Base-by-base conservation (phyloP, 2,797 vertebrate species). In the Salmo trutta region DNA sequence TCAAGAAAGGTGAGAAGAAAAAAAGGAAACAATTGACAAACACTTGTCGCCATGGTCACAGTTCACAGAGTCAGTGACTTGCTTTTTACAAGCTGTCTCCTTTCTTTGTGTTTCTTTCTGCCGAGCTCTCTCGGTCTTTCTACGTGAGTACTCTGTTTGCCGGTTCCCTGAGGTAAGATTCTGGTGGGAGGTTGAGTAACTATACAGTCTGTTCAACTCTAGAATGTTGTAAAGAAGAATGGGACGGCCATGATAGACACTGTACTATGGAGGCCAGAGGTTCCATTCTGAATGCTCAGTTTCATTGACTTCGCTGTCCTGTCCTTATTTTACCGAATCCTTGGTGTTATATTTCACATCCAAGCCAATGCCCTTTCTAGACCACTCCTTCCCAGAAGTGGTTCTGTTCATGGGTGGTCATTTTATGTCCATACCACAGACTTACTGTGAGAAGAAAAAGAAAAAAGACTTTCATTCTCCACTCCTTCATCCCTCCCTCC, bases 1-100 rank as follows among this genome's bases (percentile, higher is more conserved):
- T 94, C 90, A 99, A 98, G 94, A 99, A 99, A 97, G 96, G 98
- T 99, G 96, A 96, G 94, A 82, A 82, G 76, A 31, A 3, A 12
- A 24, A 8, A 8, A 17, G 19, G 33, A 17, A 66, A 65, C 19
- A 77, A 75, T 73, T 76, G 12, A 65, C 52, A 17, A 68, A 68
- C 15, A 0, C 15, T 33, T 3, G 33, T 67, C 27, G 21, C 27
- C 52, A 33, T 21, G 24, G 54, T 74, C 17, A 68, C 31, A 29
- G 24, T 29, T 31, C 24, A 14, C 64, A 62, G 59, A 59, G 56
- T 64, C 59, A 24, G n/a, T 59, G 21, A 68, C 33, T 71, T 19
- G 67, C 66, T 66, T 33, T 54, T 51, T n/a, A 21, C 71, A 19
- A 56, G 7, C 31, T 51, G 62, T 29, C 64, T 68, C 65, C 74